Base-by-base conservation (phyloP, 2,888 invertebrate genomes). In the Synanthedon vespiformis region DNA sequence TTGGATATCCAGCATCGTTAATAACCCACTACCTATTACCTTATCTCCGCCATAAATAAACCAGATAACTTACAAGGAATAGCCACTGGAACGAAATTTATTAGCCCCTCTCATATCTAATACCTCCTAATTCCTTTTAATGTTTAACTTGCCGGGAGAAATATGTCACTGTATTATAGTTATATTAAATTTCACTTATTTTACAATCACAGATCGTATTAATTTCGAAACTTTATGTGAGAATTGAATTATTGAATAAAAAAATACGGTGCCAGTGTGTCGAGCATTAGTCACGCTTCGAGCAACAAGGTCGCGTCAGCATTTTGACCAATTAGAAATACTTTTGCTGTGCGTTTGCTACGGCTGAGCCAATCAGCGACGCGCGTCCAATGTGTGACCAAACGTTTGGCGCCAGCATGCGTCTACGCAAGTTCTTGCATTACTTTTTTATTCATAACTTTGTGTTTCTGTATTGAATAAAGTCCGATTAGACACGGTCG, bases 41-140 rank as follows among this genome's bases (percentile, higher is more conserved):
- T 68, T 73, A 74, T 75, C 75, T 65, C 1, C 52, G 47, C 63
- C 63, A 68, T 74, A 75, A 75, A 75, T 72, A 72, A 70, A 64
- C 59, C 63, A 66, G 73, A 73, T 70, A 70, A 61, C 61, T 63
- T 57, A 57, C 41, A 55, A 58, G 64, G 62, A 67, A 64, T 64
- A 62, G 57, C 56, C 51, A 56, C 47, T 59, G 59, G 62, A 60
- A 57, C 56, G 53, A 72, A 48, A 74, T 72, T 74, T 74, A 74
- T 72, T 56, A 61, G 57, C 61, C 65, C 34, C 34, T 34, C 34
- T 34, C 64, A 65, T 71, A 68, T 64, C 67, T 66, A 65, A 72
- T 74, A 68, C 72, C 68, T 72, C 61, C 41, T 41, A 48, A 48
- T 48, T 16, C 6, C 13, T 11, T 49, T 40, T 34, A 41, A 22